Evolutionary conservation across 2,888 invertebrate species (phyloP).

Genomic region (Embidobia sp.): DNA sequence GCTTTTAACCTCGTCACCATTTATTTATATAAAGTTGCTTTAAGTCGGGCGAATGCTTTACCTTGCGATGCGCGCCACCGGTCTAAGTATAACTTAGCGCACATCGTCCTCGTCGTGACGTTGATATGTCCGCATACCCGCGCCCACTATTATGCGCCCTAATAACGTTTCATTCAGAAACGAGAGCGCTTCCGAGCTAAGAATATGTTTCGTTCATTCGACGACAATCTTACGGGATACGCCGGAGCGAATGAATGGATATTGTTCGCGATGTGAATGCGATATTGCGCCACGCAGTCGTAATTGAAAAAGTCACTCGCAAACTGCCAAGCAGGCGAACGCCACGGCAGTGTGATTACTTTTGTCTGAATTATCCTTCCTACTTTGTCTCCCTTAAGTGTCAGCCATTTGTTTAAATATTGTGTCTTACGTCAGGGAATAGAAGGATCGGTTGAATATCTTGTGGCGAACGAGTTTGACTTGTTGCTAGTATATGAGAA

Average conservation of each 20-base stretch:
- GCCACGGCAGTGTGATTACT: background rate
- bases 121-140: constrained; percentile 61
- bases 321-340: constrained; percentile 23
- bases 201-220: constrained; percentile 63
- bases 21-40: constrained; percentile 64
- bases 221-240: constrained; percentile 41
- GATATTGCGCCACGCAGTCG: constrained; percentile 9
- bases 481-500: too few species aligned
- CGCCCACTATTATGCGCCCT: constrained; percentile 61
- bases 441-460: too few species aligned
- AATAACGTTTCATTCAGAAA: constrained; percentile 62
- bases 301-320: constrained; percentile 49
- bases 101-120: constrained; percentile 45
- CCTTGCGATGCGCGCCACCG: constrained; percentile 39
- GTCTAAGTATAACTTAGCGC: constrained; percentile 55
- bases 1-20: constrained; percentile 63
- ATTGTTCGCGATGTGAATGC: constrained; percentile 48
- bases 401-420: too few species aligned
- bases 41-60: constrained; percentile 44
- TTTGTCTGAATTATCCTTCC: background rate
- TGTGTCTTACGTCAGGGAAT: too few species aligned
- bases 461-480: too few species aligned
- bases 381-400: too few species aligned
- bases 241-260: constrained; percentile 50
- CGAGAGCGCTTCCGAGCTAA: constrained; percentile 39